phyloP scores from a whole-genome alignment of 1,140 invertebrate genomes.

The Periplaneta americana region DNA sequence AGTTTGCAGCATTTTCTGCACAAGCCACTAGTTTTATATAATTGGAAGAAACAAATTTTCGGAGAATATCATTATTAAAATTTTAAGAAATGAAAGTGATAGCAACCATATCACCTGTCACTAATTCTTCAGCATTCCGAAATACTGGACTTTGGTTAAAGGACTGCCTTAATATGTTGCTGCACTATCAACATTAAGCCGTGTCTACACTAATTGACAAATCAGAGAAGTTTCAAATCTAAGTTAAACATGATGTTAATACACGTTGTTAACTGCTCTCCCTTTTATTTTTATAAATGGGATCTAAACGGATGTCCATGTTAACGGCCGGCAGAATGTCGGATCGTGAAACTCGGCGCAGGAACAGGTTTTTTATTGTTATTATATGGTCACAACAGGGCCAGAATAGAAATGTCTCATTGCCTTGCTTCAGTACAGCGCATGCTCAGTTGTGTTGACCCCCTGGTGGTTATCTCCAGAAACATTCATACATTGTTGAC shows the following conservation, averaged over 20 bases:
- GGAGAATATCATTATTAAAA: no score
- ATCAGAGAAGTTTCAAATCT: background rate
- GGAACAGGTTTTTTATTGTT: background rate
- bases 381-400: background rate
- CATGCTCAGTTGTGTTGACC: background rate
- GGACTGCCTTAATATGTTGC: no score
- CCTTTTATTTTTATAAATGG: background rate
- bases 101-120: no score
- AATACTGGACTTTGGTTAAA: background rate
- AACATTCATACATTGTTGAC: background rate
- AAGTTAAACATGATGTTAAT: background rate
- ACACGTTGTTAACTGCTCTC: background rate
- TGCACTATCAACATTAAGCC: background rate
- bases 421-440: background rate
- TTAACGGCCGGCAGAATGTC: background rate
- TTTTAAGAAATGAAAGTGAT: no score
- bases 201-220: background rate
- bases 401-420: background rate
- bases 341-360: no score
- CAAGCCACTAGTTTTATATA: no score
- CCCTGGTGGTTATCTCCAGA: background rate
- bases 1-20: no score
- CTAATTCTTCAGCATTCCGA: background rate
- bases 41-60: no score
- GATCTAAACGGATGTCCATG: background rate